Evolutionary conservation across 2,797 vertebrate species (phyloP).

Genomic region (Dipus sagitta): DNA sequence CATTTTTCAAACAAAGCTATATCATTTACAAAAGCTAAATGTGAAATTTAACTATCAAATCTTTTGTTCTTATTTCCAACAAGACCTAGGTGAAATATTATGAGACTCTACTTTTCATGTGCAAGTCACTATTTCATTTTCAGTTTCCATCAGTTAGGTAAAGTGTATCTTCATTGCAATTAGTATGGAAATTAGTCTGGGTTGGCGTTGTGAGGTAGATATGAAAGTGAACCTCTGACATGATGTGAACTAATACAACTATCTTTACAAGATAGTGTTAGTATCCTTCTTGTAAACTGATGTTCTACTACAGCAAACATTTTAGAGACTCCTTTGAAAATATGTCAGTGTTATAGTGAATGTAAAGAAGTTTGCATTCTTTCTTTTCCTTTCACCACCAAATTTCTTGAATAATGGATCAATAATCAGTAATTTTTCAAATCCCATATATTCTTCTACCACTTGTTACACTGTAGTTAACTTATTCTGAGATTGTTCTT

Average conservation of each 20-base stretch:
- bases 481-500: not conserved
- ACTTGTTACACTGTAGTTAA: not conserved
- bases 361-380: conserved; percentile 9
- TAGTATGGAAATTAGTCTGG: not conserved
- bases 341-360: conserved; percentile 27
- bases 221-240: not conserved
- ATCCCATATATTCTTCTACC: not conserved
- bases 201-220: not conserved
- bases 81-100: conserved; percentile 33
- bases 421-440: conserved; percentile 39
- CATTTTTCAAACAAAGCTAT: conserved; percentile 44
- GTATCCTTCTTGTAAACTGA: conserved; percentile 1
- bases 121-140: conserved; percentile 35
- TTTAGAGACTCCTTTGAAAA: conserved; percentile 59
- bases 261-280: conserved; percentile 21
- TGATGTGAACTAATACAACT: conserved; percentile 13
- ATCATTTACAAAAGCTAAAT: conserved; percentile 45
- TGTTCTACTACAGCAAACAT: conserved; percentile 37
- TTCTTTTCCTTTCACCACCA: not conserved
- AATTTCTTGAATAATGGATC: conserved; percentile 63
- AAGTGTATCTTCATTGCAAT: not conserved
- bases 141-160: not conserved
- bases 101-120: not conserved
- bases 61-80: conserved; percentile 46
- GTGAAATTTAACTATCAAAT: conserved; percentile 48